These are phyloP conservation scores for Metallyticus violacea DNA, from an alignment of 2,888 invertebrate genomes.

Conservation along the genomic window DNA sequence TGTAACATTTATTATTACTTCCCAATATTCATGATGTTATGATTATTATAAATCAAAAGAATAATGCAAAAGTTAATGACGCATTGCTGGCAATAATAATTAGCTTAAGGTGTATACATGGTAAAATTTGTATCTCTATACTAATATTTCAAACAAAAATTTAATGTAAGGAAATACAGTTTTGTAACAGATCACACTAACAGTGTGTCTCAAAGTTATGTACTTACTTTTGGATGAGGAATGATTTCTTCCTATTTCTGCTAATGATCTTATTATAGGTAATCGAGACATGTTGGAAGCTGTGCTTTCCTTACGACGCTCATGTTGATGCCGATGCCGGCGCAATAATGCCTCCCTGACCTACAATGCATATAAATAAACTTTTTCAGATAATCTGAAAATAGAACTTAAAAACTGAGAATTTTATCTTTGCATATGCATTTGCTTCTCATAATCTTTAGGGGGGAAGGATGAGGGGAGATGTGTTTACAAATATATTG, in stretches of 20 bases:
- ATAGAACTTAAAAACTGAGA: too few species aligned
- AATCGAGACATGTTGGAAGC: slow-evolving; percentile 68
- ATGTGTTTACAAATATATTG: too few species aligned
- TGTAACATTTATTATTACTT: too few species aligned
- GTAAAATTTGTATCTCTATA: too few species aligned
- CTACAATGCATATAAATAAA: slow-evolving; percentile 37
- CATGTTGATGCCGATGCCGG: slow-evolving; percentile 92
- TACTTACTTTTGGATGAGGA: slow-evolving; percentile 93
- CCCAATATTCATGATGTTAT: too few species aligned
- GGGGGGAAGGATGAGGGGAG: too few species aligned
- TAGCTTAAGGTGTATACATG: not conserved
- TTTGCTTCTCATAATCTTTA: too few species aligned
- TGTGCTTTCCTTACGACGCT: slow-evolving; percentile 64
- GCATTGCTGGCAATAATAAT: not conserved
- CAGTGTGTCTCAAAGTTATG: not conserved
- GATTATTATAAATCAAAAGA: not conserved
- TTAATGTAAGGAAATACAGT: too few species aligned
- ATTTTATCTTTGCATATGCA: too few species aligned
- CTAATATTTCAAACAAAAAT: too few species aligned
- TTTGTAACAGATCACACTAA: not conserved
- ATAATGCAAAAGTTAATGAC: not conserved
- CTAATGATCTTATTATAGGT: slow-evolving; percentile 88
- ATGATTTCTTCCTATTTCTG: slow-evolving; percentile 94
- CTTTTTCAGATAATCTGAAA: not conserved
- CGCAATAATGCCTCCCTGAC: slow-evolving; percentile 80